A percentile compares a stretch with the other conserved stretches of the same genome.
Conservation (phyloP, 2,888 invertebrate species). For the Catocala nupta region DNA sequence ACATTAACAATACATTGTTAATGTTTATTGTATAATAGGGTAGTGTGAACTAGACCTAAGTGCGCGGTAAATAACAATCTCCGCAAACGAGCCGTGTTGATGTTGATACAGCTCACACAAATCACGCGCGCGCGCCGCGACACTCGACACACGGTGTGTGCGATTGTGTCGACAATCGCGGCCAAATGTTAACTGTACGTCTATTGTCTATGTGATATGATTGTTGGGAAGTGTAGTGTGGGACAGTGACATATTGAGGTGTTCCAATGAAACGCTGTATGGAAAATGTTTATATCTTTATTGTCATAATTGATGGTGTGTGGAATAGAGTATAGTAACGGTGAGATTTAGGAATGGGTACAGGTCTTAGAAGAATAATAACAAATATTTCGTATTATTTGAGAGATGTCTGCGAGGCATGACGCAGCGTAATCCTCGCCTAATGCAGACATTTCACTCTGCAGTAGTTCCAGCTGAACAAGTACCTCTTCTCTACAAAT, state of each 20-base stretch:
- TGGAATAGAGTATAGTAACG: no score
- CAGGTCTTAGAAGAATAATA: no score
- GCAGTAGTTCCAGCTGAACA: no score
- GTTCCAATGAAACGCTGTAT: slow-evolving; percentile 7
- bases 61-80: slow-evolving; percentile 70
- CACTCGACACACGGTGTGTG: slow-evolving; percentile 44
- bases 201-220: slow-evolving; percentile 47
- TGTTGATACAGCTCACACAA: slow-evolving; percentile 60
- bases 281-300: background rate
- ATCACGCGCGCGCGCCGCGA: slow-evolving; percentile 42
- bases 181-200: slow-evolving; percentile 15
- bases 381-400: no score
- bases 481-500: no score
- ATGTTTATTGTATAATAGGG: background rate
- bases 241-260: slow-evolving; percentile 6
- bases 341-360: no score
- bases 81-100: slow-evolving; percentile 69
- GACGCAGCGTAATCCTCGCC: no score
- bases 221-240: slow-evolving; percentile 30
- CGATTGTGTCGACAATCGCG: slow-evolving; percentile 35
- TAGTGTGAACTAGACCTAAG: slow-evolving; percentile 38
- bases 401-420: no score
- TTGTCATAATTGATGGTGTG: no score
- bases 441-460: no score
- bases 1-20: no score